These are phyloP conservation scores for Chalcis sispes DNA, from an alignment of 2,888 invertebrate species.

Conservation along the genomic window DNA sequence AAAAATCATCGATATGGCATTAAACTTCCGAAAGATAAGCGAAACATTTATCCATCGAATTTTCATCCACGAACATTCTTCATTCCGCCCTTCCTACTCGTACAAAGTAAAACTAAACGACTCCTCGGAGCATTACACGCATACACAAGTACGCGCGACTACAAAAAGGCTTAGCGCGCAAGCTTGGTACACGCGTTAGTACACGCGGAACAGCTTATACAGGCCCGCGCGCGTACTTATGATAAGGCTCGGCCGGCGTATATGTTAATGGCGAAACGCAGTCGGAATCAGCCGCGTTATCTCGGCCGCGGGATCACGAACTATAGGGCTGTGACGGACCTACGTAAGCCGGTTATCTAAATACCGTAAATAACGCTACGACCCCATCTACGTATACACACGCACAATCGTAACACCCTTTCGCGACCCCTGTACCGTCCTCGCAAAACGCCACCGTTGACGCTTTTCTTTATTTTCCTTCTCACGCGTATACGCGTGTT, in stretches of 20 bases:
- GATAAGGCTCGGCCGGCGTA: conserved; percentile 64
- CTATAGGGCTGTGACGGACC: conserved; percentile 69
- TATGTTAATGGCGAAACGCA: conserved; percentile 42
- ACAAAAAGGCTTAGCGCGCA: conserved; percentile 34
- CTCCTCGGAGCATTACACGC: neutral
- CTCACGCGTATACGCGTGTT: neutral
- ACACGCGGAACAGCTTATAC: neutral
- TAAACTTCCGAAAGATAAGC: neutral
- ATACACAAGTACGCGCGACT: neutral
- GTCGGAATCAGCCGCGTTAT: conserved; percentile 61
- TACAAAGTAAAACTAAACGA: too few relatives aligned
- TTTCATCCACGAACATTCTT: conserved; percentile 22
- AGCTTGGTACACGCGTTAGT: neutral
- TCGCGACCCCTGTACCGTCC: too few relatives aligned
- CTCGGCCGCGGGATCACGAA: conserved; percentile 72
- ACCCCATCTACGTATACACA: neutral
- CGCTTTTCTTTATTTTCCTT: neutral
- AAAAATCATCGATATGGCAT: conserved; percentile 13
- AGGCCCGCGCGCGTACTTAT: conserved; percentile 62
- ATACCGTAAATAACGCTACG: conserved; percentile 74
- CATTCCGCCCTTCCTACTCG: neutral
- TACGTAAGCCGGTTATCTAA: conserved; percentile 76
- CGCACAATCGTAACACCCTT: conserved; percentile 8
- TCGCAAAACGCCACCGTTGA: neutral
- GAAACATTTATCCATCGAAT: conserved; percentile 1